phyloP scores from a whole-genome alignment of 1,140 invertebrate species.

The Hycleus cichorii region DNA sequence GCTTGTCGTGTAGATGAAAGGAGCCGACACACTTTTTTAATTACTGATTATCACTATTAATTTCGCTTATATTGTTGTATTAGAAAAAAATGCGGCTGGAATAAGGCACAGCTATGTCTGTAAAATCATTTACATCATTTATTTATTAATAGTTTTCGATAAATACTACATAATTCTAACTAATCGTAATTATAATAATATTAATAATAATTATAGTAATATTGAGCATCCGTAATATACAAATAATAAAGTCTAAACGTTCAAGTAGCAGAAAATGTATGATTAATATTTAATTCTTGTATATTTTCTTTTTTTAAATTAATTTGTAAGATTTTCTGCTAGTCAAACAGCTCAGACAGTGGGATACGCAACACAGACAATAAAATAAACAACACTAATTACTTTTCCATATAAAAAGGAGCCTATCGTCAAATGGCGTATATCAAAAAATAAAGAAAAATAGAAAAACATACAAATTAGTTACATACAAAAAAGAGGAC shows the following conservation, averaged over 20 bases:
- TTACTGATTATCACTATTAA: too few species aligned
- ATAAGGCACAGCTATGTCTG: too few species aligned
- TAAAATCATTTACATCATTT: conserved; percentile 36
- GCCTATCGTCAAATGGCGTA: conserved; percentile 34
- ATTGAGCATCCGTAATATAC: conserved; percentile 44
- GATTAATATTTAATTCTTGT: not conserved
- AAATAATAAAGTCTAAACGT: conserved; percentile 36
- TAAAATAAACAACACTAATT: conserved; percentile 18
- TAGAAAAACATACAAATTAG: conserved; percentile 34
- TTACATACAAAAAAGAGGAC: conserved; percentile 21
- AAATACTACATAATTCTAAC: conserved; percentile 41
- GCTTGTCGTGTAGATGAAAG: too few species aligned
- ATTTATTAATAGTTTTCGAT: conserved; percentile 37
- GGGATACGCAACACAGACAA: conserved; percentile 38
- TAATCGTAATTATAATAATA: conserved; percentile 24
- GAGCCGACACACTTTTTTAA: too few species aligned
- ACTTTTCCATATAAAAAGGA: conserved; percentile 25
- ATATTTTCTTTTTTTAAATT: conserved; percentile 6
- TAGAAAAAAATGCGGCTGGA: too few species aligned
- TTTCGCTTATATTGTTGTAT: too few species aligned
- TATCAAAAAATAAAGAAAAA: conserved; percentile 34
- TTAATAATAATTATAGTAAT: conserved; percentile 18
- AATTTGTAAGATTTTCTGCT: conserved; percentile 2
- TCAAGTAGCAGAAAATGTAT: conserved; percentile 38
- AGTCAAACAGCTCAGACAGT: conserved; percentile 38